These are phyloP conservation scores for Catagonus wagneri DNA, from an alignment of 2,113 vertebrate species.

Conservation along the genomic window DNA sequence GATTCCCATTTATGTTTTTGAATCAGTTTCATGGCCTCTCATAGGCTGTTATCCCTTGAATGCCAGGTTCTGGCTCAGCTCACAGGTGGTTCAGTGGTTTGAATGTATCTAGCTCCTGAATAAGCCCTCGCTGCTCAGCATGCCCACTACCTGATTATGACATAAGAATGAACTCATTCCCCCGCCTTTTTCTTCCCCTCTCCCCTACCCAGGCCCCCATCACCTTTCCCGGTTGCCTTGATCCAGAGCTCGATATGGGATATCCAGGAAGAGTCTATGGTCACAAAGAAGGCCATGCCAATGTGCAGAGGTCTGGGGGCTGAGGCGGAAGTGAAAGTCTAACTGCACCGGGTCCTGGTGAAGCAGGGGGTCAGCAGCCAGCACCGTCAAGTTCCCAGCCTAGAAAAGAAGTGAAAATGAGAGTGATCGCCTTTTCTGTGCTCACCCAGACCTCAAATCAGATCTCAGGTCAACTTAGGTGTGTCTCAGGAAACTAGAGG, in stretches of 20 bases:
- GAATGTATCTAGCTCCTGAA: neutral
- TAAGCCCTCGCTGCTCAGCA: neutral
- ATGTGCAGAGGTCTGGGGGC: constrained; percentile 66
- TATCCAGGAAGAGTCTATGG: constrained; percentile 80
- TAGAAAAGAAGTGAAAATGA: constrained; percentile 53
- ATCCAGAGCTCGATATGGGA: constrained; percentile 72
- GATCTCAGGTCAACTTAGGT: neutral
- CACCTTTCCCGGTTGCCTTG: constrained; percentile 81
- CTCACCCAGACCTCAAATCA: neutral
- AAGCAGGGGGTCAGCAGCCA: constrained; percentile 63
- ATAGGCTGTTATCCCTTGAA: neutral
- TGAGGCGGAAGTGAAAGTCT: constrained; percentile 81
- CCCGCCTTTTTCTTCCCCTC: neutral
- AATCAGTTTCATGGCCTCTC: constrained; percentile 1
- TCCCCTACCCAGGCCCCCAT: neutral
- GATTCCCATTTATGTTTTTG: neutral
- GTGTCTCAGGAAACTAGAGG: neutral
- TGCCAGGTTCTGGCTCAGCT: neutral
- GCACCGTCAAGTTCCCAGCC: constrained; percentile 82
- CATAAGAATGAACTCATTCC: neutral
- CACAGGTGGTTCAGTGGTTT: neutral
- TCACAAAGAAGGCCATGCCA: constrained; percentile 83
- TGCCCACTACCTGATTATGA: neutral
- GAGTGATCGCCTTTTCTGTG: neutral
- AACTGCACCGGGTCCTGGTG: constrained; percentile 73